These are phyloP conservation scores for Unio pictorum DNA, from an alignment of 2,888 invertebrate genomes.

Conservation along the genomic window DNA sequence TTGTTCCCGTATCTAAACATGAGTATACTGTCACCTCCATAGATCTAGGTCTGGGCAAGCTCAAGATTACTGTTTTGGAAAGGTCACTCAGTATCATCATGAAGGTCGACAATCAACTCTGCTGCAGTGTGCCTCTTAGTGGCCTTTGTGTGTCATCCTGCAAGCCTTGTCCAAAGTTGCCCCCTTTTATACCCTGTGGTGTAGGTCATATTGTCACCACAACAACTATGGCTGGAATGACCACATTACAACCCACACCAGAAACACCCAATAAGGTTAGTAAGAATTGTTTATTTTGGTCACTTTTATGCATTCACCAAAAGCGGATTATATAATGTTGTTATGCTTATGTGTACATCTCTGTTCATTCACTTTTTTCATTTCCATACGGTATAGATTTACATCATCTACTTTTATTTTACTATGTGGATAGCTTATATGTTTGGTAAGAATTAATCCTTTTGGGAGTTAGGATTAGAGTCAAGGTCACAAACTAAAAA, in stretches of 20 bases:
- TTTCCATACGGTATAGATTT: no score
- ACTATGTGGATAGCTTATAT: no score
- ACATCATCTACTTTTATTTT: no score
- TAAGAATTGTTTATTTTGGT: no score
- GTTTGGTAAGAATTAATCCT: no score
- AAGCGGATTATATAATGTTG: no score
- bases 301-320: no score
- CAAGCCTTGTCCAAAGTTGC: neutral
- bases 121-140: conserved; percentile 24
- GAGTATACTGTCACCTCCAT: neutral
- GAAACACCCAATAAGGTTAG: no score
- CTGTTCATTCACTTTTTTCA: no score
- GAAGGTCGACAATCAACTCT: conserved; percentile 11
- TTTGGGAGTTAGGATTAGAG: no score
- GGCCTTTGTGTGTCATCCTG: conserved; percentile 23
- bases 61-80: neutral
- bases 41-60: neutral
- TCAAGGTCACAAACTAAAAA: no score
- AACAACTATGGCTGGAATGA: conserved; percentile 4
- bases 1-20: neutral
- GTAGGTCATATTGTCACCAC: conserved; percentile 6
- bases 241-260: conserved; percentile 6
- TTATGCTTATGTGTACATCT: no score
- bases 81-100: conserved; percentile 1
- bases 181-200: conserved; percentile 5